A percentile compares a stretch with the other conserved stretches of the same genome.
These are phyloP conservation scores for Botrylloides violaceus DNA, from an alignment of 23 tunicate species.

Conservation along the genomic window DNA sequence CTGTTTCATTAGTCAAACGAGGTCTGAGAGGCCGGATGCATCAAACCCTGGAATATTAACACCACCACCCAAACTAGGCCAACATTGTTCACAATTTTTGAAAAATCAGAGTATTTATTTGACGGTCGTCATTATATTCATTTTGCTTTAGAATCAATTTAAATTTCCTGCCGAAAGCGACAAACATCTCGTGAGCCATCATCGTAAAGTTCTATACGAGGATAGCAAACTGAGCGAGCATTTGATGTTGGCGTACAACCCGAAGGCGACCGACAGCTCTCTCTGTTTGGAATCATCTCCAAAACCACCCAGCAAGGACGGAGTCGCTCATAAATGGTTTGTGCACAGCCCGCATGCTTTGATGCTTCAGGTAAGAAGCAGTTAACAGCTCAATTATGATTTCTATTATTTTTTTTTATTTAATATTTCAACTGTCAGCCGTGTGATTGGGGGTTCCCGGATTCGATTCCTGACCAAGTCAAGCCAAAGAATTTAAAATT, in stretches of 20 bases:
- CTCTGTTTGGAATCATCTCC: constrained; percentile 96
- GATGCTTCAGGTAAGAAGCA: constrained; percentile 85
- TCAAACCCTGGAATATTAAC: not conserved
- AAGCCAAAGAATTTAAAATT: no score
- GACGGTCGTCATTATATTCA: not conserved
- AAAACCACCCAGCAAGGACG: constrained; percentile 30
- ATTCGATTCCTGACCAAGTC: no score
- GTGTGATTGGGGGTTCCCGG: no score
- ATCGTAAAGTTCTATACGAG: constrained; percentile 82
- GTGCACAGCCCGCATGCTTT: constrained; percentile 98
- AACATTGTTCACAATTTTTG: no score
- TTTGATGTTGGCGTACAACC: constrained; percentile 90
- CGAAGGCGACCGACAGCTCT: constrained; percentile 95
- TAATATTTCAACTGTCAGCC: no score
- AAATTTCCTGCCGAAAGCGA: constrained; percentile 89
- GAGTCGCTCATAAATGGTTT: constrained; percentile 68
- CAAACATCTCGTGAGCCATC: constrained; percentile 72
- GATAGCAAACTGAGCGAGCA: constrained; percentile 71
- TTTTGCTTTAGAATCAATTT: constrained; percentile 60
- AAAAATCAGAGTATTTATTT: no score
- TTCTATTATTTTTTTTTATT: no score
- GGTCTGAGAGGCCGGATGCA: not conserved
- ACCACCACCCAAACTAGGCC: not conserved
- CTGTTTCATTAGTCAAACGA: no score
- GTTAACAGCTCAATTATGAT: no score